A percentile compares a stretch with the other conserved stretches of the same genome.
Evolutionary conservation across 2,797 vertebrate species (phyloP).

Genomic region (Bradypodion pumilum): DNA sequence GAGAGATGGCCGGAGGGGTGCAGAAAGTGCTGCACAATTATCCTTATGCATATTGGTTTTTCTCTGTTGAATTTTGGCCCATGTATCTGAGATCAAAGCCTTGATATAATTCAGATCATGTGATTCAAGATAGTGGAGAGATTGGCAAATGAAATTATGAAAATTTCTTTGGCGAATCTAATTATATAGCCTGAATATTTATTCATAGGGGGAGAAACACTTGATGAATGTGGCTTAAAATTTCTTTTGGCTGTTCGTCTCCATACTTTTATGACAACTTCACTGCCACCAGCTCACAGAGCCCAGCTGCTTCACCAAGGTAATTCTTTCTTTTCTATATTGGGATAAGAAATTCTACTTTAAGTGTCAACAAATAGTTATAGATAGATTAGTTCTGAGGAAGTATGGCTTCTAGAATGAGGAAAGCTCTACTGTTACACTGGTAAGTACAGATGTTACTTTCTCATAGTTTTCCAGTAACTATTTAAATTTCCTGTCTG

Average conservation of each 20-base stretch:
- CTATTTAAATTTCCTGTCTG: background rate
- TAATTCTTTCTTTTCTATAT: slow-evolving; percentile 64
- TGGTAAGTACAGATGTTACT: background rate
- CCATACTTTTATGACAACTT: slow-evolving; percentile 94
- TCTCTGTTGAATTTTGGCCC: no score
- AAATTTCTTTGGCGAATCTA: background rate
- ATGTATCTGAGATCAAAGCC: background rate
- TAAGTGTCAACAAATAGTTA: background rate
- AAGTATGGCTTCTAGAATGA: background rate
- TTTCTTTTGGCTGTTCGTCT: slow-evolving; percentile 94
- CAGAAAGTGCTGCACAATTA: no score
- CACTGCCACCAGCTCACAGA: slow-evolving; percentile 89
- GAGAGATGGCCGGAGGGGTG: no score
- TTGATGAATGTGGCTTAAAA: slow-evolving; percentile 97
- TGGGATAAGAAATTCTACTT: no score
- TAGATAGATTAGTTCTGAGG: background rate
- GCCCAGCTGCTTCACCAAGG: slow-evolving; percentile 92
- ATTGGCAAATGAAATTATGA: background rate
- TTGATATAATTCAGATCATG: background rate
- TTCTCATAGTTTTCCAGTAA: background rate
- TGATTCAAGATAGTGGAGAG: background rate
- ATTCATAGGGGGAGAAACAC: slow-evolving; percentile 90
- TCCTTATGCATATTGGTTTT: no score
- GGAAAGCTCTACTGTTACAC: background rate
- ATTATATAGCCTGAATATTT: slow-evolving; percentile 23